Conservation (phyloP, 2,888 invertebrate species). For the Lingula anatina region DNA sequence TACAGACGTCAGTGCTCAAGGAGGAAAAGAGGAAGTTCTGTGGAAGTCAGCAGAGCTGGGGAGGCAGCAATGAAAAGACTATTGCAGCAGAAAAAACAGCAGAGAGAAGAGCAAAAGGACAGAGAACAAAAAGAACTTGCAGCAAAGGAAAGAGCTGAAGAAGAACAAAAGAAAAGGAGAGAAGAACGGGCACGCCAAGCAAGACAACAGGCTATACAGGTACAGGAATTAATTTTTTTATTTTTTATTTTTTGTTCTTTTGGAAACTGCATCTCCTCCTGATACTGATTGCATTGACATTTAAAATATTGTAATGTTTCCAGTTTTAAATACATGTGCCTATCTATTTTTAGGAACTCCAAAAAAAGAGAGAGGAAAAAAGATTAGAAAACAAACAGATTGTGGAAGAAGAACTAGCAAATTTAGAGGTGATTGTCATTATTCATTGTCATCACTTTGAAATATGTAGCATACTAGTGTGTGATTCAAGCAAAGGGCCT, state of each 20-base stretch:
- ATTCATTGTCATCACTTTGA: no score
- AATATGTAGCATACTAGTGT: no score
- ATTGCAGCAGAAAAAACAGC: slow-evolving; percentile 33
- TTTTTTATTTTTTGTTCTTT: background rate
- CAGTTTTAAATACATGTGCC: no score
- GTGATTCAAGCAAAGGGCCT: no score
- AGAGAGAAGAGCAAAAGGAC: slow-evolving; percentile 16
- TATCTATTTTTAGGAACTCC: slow-evolving; percentile 36
- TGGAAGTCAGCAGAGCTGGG: slow-evolving; percentile 20
- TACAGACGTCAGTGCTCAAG: slow-evolving; percentile 27
- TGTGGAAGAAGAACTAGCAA: slow-evolving; percentile 41
- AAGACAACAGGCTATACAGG: slow-evolving; percentile 44
- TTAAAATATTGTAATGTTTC: no score
- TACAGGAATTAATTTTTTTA: slow-evolving; percentile 8
- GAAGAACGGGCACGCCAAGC: slow-evolving; percentile 43
- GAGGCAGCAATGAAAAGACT: slow-evolving; percentile 42
- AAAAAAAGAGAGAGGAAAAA: slow-evolving; percentile 41
- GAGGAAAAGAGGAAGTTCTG: slow-evolving; percentile 5
- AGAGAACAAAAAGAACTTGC: slow-evolving; percentile 17
- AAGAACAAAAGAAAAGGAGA: slow-evolving; percentile 18
- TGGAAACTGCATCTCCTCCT: no score
- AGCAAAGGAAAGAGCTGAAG: slow-evolving; percentile 21
- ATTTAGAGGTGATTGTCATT: no score
- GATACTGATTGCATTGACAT: no score
- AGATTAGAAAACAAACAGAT: slow-evolving; percentile 34